Evolutionary conservation across 2,888 invertebrate species (phyloP).

Genomic region (Thymelicus lineola): DNA sequence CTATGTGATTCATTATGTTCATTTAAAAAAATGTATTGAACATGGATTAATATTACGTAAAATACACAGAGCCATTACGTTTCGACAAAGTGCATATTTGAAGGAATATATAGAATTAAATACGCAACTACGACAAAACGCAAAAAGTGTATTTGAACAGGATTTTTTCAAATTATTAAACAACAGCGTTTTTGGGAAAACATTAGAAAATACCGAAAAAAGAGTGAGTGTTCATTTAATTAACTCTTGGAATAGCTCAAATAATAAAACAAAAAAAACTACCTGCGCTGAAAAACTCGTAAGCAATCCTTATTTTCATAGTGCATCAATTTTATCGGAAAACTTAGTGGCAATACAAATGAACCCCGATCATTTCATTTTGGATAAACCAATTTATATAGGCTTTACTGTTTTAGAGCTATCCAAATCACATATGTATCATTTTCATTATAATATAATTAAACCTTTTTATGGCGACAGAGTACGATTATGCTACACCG

Average conservation of each 20-base stretch:
- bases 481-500: neutral
- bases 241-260: neutral
- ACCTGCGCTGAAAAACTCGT: neutral
- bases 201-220: conserved; percentile 7
- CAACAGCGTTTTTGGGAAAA: neutral
- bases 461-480: neutral
- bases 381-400: neutral
- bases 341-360: neutral
- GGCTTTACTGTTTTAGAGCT: conserved; percentile 1
- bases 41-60: neutral
- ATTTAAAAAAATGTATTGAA: neutral
- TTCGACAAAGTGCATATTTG: neutral
- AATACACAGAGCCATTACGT: neutral
- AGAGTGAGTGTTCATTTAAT: conserved; percentile 6
- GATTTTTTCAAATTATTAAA: no score
- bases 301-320: neutral
- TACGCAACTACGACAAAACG: no score
- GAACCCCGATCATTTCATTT: neutral
- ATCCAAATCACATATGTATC: neutral
- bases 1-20: neutral
- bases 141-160: no score
- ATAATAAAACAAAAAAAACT: neutral
- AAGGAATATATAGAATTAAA: neutral
- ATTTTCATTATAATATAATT: neutral
- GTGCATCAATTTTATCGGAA: neutral